phyloP scores from a whole-genome alignment of 2,888 invertebrate genomes.

The Acanthosepion esculentum region DNA sequence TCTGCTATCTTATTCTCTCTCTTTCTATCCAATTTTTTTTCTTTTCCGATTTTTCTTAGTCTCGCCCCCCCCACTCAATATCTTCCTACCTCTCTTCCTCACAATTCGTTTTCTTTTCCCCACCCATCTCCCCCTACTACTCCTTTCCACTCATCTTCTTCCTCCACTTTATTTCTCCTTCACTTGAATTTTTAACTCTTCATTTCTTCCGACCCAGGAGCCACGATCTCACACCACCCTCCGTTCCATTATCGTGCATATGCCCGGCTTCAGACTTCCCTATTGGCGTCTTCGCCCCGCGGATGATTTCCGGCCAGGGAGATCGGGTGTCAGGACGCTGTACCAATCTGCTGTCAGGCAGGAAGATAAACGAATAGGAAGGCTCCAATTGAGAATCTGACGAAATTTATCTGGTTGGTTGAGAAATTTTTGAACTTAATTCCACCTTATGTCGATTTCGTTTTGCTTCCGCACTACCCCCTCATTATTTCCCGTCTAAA shows the following conservation, averaged over 20 bases:
- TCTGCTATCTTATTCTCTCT: too few relatives aligned
- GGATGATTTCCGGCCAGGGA: not conserved
- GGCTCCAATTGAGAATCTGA: not conserved
- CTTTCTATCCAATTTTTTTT: too few relatives aligned
- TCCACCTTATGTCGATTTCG: not conserved
- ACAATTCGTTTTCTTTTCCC: too few relatives aligned
- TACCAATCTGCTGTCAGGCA: not conserved
- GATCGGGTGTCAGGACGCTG: not conserved
- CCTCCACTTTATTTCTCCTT: too few relatives aligned
- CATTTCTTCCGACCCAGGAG: too few relatives aligned
- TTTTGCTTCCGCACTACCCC: not conserved
- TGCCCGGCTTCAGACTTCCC: not conserved
- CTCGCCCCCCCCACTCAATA: too few relatives aligned
- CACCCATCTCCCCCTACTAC: too few relatives aligned
- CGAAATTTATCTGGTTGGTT: not conserved
- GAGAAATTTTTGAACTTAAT: not conserved
- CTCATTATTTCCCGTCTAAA: not conserved
- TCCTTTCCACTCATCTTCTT: too few relatives aligned
- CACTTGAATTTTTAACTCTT: too few relatives aligned
- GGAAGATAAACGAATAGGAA: not conserved
- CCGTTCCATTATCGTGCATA: not conserved
- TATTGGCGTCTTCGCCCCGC: not conserved
- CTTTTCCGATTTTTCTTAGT: too few relatives aligned
- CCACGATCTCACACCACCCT: too few relatives aligned
- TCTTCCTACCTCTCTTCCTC: too few relatives aligned